Percentiles rank a stretch among this genome's conserved stretches.
These are phyloP conservation scores for Ophioninae sp. DNA, from an alignment of 2,888 invertebrate species.

Conservation along the genomic window DNA sequence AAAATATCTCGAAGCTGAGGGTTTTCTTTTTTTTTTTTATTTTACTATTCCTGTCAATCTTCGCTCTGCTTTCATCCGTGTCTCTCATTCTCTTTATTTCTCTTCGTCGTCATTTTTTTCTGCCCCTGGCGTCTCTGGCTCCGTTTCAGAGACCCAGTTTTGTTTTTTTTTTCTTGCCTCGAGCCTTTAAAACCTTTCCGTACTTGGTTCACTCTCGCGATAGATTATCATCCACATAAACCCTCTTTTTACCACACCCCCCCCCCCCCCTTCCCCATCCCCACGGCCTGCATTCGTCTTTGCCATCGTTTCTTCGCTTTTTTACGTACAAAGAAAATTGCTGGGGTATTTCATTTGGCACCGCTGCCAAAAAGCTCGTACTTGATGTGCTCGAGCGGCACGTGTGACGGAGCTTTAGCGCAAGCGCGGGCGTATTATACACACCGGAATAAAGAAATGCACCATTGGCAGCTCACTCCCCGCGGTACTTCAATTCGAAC, in stretches of 20 bases:
- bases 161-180: no score
- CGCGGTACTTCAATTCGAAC: slow-evolving; percentile 37
- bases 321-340: slow-evolving; percentile 55
- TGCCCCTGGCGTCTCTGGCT: slow-evolving; percentile 62
- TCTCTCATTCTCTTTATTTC: slow-evolving; percentile 19
- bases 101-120: slow-evolving; percentile 16
- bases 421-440: not conserved
- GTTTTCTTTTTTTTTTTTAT: slow-evolving; percentile 41
- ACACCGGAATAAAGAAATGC: slow-evolving; percentile 37
- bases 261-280: slow-evolving; percentile 33
- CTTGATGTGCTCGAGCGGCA: slow-evolving; percentile 1
- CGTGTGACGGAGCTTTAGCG: slow-evolving; percentile 6
- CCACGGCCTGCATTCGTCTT: slow-evolving; percentile 36
- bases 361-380: slow-evolving; percentile 54
- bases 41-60: slow-evolving; percentile 34
- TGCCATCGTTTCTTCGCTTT: slow-evolving; percentile 31
- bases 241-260: slow-evolving; percentile 28
- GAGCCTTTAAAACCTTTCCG: slow-evolving; percentile 38
- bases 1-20: slow-evolving; percentile 49
- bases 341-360: slow-evolving; percentile 63
- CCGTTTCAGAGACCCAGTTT: slow-evolving; percentile 64
- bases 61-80: slow-evolving; percentile 8
- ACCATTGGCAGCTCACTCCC: slow-evolving; percentile 41
- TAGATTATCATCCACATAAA: slow-evolving; percentile 22
- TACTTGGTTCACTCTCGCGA: slow-evolving; percentile 73